phyloP scores from a whole-genome alignment of 2,888 invertebrate genomes.

The Rhyacophila evoluta region DNA sequence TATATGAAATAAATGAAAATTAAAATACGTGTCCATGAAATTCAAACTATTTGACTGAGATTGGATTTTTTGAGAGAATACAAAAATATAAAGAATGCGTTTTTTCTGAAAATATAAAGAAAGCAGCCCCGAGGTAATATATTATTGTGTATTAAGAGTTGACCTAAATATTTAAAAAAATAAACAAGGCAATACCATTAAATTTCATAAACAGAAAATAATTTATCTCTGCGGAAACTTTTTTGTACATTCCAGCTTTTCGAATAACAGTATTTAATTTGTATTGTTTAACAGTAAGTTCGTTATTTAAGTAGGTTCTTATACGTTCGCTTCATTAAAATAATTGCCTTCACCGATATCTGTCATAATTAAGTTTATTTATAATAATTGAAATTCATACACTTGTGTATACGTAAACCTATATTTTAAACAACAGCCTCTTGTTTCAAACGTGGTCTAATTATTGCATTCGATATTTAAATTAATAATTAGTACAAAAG shows the following conservation, averaged over 20 bases:
- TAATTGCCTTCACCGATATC: background rate
- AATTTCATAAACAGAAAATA: background rate
- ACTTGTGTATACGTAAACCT: too few species aligned
- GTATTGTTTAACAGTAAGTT: background rate
- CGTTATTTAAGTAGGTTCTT: background rate
- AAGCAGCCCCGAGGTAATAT: background rate
- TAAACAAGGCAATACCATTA: background rate
- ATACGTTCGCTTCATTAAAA: background rate
- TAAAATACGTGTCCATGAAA: too few species aligned
- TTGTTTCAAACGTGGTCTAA: too few species aligned
- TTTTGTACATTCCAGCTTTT: background rate
- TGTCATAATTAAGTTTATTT: too few species aligned
- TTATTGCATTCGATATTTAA: too few species aligned
- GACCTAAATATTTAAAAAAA: background rate
- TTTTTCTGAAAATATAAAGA: background rate
- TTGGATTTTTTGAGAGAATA: too few species aligned
- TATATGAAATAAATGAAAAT: too few species aligned
- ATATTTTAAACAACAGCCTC: too few species aligned
- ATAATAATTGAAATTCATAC: too few species aligned
- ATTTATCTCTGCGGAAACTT: conserved; percentile 8
- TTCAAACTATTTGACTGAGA: too few species aligned
- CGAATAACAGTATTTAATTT: background rate
- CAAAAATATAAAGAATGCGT: background rate
- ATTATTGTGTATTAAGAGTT: background rate
- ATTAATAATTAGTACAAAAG: too few species aligned